Conservation (phyloP, 2,113 vertebrate genomes). For the Neofelis nebulosa region DNA sequence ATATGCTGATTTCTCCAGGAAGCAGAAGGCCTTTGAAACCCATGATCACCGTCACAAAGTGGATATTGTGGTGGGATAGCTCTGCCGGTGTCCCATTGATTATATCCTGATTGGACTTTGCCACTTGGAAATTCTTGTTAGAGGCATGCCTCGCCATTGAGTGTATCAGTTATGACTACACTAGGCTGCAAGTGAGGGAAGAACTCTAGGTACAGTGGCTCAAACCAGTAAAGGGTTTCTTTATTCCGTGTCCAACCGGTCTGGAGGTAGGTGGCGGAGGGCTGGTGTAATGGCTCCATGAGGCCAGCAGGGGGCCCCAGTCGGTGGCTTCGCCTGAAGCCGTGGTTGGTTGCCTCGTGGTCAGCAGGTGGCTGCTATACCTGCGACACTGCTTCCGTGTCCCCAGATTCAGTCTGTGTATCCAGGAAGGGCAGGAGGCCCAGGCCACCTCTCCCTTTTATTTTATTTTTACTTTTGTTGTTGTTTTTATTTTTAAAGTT, state of each 20-base stretch:
- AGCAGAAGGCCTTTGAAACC: not conserved
- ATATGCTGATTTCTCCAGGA: not conserved
- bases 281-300: not conserved
- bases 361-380: not conserved
- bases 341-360: not conserved
- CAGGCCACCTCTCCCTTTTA: not conserved
- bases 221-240: not conserved
- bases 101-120: not conserved
- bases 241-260: not conserved
- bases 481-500: too few species aligned
- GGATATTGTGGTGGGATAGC: not conserved
- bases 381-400: not conserved
- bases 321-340: not conserved
- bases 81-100: not conserved
- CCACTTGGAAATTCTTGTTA: not conserved
- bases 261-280: not conserved
- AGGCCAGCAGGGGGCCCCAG: not conserved
- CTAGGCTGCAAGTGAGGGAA: not conserved
- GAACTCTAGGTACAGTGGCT: not conserved
- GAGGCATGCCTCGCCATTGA: not conserved
- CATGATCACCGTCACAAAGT: not conserved
- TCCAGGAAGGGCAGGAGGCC: not conserved
- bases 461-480: too few species aligned
- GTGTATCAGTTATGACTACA: not conserved
- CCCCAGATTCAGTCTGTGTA: not conserved